These are phyloP conservation scores for Tachystola acroxantha DNA, from an alignment of 2,888 invertebrate species.

Conservation along the genomic window DNA sequence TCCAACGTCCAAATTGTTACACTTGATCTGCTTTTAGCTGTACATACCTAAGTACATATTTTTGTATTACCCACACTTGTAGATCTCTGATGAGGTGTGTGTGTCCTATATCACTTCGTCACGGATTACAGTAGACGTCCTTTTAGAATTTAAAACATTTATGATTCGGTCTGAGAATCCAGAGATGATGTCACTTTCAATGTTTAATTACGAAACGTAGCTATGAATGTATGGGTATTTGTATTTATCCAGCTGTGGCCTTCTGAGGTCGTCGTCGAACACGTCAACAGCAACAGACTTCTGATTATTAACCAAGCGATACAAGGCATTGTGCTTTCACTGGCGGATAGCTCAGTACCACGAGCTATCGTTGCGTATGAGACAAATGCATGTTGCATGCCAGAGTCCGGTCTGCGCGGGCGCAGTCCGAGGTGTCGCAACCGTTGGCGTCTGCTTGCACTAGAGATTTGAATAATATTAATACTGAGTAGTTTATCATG, in stretches of 20 bases:
- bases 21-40: too few species aligned
- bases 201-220: conserved; percentile 41
- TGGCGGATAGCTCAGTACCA: background rate
- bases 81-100: too few species aligned
- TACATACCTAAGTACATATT: too few species aligned
- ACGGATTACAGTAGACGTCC: too few species aligned
- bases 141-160: too few species aligned
- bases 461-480: conserved; percentile 32
- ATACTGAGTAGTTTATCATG: conserved; percentile 29
- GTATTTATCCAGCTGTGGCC: conserved; percentile 68
- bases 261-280: conserved; percentile 48
- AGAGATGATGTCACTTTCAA: conserved; percentile 55
- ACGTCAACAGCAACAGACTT: conserved; percentile 6
- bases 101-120: too few species aligned
- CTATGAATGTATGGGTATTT: conserved; percentile 13
- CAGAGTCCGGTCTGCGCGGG: conserved; percentile 38
- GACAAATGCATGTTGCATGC: conserved; percentile 43
- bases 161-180: too few species aligned
- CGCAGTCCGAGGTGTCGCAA: conserved; percentile 47
- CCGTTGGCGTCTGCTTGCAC: conserved; percentile 52
- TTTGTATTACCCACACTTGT: too few species aligned
- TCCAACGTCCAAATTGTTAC: too few species aligned
- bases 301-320: conserved; percentile 1
- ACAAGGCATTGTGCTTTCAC: background rate
- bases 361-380: conserved; percentile 17